Conservation (phyloP, 2,113 vertebrate species). For the Thomomys bottae region DNA sequence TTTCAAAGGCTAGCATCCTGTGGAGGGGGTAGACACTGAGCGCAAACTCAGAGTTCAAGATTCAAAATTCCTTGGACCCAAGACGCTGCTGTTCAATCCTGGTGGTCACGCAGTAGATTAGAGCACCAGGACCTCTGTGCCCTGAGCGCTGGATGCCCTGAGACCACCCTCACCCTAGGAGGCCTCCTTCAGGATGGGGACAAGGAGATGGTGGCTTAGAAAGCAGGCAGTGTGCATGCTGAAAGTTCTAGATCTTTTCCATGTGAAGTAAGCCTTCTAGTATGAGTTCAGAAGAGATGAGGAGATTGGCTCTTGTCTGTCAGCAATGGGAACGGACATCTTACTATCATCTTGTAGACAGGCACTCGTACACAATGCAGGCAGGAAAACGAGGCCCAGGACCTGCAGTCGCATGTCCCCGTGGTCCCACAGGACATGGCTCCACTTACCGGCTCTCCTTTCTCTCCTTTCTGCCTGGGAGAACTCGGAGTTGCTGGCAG, state of each 20-base stretch:
- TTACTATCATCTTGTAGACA: neutral
- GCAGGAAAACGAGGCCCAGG: too few relatives aligned
- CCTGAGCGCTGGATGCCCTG: too few relatives aligned
- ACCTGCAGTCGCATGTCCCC: neutral
- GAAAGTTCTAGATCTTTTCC: neutral
- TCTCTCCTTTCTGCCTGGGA: conserved; percentile 88
- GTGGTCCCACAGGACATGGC: neutral
- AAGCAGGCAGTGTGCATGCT: neutral
- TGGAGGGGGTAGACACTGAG: neutral
- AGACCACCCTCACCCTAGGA: neutral
- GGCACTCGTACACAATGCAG: too few relatives aligned
- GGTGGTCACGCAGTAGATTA: too few relatives aligned
- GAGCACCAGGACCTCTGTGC: too few relatives aligned
- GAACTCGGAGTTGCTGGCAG: conserved; percentile 86
- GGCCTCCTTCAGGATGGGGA: neutral
- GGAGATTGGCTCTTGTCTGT: neutral
- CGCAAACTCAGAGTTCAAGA: neutral
- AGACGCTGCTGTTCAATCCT: too few relatives aligned
- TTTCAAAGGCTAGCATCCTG: neutral
- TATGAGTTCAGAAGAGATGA: neutral
- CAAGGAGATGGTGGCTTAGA: neutral
- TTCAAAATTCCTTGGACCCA: neutral
- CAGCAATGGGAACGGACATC: neutral
- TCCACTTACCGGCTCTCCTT: conserved; percentile 89
- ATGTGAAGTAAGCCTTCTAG: neutral